Percentiles rank a stretch among this genome's conserved stretches.
These are phyloP conservation scores for Choloepus didactylus DNA, from an alignment of 2,797 vertebrate species.

Conservation along the genomic window DNA sequence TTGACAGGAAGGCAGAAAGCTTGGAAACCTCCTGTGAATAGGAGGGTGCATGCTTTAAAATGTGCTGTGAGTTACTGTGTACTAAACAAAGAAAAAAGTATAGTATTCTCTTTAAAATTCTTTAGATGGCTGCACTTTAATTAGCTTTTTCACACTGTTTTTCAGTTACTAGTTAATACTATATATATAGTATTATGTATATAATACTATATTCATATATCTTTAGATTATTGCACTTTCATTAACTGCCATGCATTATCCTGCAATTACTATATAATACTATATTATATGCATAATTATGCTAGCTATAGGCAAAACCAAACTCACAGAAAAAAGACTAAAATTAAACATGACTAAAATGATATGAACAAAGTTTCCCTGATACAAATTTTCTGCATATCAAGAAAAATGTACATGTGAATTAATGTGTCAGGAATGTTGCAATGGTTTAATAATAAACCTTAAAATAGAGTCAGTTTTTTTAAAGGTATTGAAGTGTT, in stretches of 20 bases:
- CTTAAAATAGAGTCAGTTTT: slow-evolving; percentile 90
- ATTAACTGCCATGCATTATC: not conserved
- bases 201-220: not conserved
- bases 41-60: not conserved
- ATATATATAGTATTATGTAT: not conserved
- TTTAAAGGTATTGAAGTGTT: slow-evolving; percentile 94
- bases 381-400: slow-evolving; percentile 45
- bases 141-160: not conserved
- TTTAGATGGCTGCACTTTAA: not conserved
- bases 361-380: not conserved
- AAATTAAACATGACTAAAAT: not conserved
- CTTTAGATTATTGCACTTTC: not conserved
- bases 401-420: slow-evolving; percentile 72
- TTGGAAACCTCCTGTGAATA: not conserved
- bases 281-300: not conserved
- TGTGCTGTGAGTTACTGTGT: not conserved
- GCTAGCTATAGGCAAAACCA: not conserved
- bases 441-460: slow-evolving; percentile 91
- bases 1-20: not conserved
- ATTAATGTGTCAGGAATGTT: slow-evolving; percentile 55
- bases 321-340: not conserved
- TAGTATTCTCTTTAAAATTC: not conserved
- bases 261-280: not conserved
- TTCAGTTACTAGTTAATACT: not conserved
- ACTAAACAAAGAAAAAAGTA: not conserved